phyloP scores from a whole-genome alignment of 2,888 invertebrate species.

The Hyles lineata region DNA sequence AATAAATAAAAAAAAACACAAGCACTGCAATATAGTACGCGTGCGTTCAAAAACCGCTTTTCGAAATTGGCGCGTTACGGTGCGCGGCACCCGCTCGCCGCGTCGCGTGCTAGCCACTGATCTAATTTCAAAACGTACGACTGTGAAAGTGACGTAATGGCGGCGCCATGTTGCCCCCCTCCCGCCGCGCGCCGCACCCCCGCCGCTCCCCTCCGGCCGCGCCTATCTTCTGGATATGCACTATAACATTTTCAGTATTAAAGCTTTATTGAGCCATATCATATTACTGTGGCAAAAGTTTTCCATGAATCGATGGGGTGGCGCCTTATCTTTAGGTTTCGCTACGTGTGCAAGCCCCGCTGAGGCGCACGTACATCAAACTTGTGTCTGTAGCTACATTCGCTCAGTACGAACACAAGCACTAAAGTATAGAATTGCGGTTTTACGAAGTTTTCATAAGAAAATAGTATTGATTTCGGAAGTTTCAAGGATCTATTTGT shows the following conservation, averaged over 20 bases:
- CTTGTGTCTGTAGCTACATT: constrained; percentile 6
- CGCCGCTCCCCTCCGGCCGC: constrained; percentile 60
- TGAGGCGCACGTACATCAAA: neutral
- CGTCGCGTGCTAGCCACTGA: constrained; percentile 73
- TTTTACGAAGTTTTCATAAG: constrained; percentile 21
- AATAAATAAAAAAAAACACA: constrained; percentile 51
- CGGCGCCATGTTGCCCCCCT: constrained; percentile 75
- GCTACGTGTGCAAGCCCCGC: neutral
- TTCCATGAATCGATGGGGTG: constrained; percentile 50
- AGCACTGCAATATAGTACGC: constrained; percentile 60
- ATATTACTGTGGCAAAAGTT: constrained; percentile 50
- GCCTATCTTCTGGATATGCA: constrained; percentile 74
- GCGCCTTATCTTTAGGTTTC: constrained; percentile 20
- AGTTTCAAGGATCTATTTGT: neutral
- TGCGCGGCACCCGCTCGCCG: constrained; percentile 51
- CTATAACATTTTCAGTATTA: constrained; percentile 77
- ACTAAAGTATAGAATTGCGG: constrained; percentile 10
- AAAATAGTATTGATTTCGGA: constrained; percentile 21
- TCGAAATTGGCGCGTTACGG: constrained; percentile 41
- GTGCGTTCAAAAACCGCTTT: constrained; percentile 54
- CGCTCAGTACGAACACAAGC: neutral
- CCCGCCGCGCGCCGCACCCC: constrained; percentile 49
- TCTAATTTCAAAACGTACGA: constrained; percentile 79
- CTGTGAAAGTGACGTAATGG: constrained; percentile 81
- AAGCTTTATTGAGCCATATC: constrained; percentile 52